Percentiles rank a stretch among this genome's conserved stretches.
These are phyloP conservation scores for Burhinus oedicnemus DNA, from an alignment of 2,113 vertebrate genomes.

Conservation along the genomic window DNA sequence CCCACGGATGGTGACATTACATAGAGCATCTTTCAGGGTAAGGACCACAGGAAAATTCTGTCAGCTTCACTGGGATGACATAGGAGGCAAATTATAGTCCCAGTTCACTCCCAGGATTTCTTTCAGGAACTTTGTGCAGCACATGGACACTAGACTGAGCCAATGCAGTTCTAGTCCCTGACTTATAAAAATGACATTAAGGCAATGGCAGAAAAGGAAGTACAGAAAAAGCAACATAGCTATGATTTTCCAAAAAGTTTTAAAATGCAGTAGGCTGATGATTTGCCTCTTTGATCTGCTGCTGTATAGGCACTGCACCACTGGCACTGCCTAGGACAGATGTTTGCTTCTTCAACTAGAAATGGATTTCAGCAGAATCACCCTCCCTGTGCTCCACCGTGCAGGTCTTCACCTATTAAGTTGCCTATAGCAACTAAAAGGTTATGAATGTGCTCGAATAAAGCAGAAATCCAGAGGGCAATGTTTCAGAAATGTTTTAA, in stretches of 20 bases:
- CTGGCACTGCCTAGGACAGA: neutral
- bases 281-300: neutral
- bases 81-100: neutral
- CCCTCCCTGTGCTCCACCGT: neutral
- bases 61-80: neutral
- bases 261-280: neutral
- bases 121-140: neutral
- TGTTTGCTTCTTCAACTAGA: neutral
- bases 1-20: neutral
- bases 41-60: neutral
- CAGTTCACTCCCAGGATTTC: neutral
- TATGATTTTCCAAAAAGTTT: neutral
- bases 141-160: neutral
- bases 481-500: conserved; percentile 5
- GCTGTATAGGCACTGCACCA: neutral
- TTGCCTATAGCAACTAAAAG: neutral
- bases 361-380: neutral
- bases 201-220: neutral
- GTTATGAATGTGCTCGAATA: neutral
- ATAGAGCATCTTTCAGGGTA: neutral
- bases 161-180: neutral
- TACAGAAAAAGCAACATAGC: neutral
- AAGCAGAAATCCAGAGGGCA: neutral
- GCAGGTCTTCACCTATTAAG: neutral
- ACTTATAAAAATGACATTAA: neutral